phyloP scores from a whole-genome alignment of 2,113 vertebrate genomes.

The Phocoena phocoena region DNA sequence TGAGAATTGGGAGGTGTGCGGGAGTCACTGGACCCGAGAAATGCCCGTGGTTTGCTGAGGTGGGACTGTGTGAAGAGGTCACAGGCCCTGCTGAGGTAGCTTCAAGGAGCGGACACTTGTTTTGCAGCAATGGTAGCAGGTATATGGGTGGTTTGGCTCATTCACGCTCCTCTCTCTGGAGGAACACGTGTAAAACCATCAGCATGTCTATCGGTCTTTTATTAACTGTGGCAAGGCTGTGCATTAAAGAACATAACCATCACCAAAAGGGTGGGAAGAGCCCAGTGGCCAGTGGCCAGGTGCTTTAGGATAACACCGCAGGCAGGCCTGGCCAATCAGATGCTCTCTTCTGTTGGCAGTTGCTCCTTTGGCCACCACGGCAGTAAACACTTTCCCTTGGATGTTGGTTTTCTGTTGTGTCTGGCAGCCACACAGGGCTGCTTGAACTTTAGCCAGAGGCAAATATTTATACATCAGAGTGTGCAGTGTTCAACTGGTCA shows the following conservation, averaged over 20 bases:
- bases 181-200: conserved; percentile 32
- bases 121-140: neutral
- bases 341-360: conserved; percentile 81
- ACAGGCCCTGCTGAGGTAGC: accelerated
- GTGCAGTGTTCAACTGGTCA: conserved; percentile 87
- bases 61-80: accelerated
- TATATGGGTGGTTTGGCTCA: neutral
- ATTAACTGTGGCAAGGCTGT: conserved; percentile 59
- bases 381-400: conserved; percentile 90
- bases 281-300: conserved; percentile 80
- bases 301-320: conserved; percentile 76
- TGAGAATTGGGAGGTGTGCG: neutral
- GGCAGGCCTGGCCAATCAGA: conserved; percentile 72
- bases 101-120: conserved; percentile 30
- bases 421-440: conserved; percentile 87
- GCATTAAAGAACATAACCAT: conserved; percentile 74
- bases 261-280: conserved; percentile 70
- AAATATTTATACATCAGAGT: conserved; percentile 92
- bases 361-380: conserved; percentile 81
- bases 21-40: neutral
- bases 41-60: neutral
- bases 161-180: neutral
- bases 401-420: conserved; percentile 89
- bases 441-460: conserved; percentile 92
- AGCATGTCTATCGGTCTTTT: conserved; percentile 36